Conservation (phyloP, 2,113 vertebrate species). For the Zosterops japonicus region DNA sequence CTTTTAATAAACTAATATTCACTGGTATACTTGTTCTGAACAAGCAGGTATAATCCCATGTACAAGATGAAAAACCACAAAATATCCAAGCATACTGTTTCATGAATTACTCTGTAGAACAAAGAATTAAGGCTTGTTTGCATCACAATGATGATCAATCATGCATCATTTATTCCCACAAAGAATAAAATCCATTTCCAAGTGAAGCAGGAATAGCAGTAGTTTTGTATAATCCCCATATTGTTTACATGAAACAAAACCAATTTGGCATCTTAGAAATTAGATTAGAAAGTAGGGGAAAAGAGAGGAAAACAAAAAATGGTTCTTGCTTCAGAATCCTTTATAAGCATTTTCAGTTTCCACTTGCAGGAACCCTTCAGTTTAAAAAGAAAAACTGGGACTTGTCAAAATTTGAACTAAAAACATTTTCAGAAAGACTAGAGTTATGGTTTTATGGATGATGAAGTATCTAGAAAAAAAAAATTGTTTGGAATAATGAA, state of each 20-base stretch:
- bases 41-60: conserved; percentile 13
- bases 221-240: conserved; percentile 50
- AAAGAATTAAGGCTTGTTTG: conserved; percentile 53
- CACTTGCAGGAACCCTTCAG: neutral
- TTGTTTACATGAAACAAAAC: neutral
- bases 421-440: neutral
- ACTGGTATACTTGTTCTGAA: conserved; percentile 9
- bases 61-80: neutral
- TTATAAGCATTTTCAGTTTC: neutral
- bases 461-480: neutral
- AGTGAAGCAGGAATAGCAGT: neutral
- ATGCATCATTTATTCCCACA: conserved; percentile 52
- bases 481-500: conserved; percentile 55
- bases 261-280: conserved; percentile 10
- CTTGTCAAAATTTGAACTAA: neutral
- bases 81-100: neutral
- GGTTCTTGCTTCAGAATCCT: neutral
- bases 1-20: conserved; percentile 27
- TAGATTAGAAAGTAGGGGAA: neutral
- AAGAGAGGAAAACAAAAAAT: neutral
- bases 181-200: conserved; percentile 42
- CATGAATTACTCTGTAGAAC: neutral
- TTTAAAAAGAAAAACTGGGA: neutral
- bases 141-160: neutral
- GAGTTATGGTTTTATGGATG: neutral